Evolutionary conservation across 35 echinoderm and acorn worm species (phyloP), one percentile per base, ranked within the genome.

Genomic region (Holothuria glaberrima): DNA sequence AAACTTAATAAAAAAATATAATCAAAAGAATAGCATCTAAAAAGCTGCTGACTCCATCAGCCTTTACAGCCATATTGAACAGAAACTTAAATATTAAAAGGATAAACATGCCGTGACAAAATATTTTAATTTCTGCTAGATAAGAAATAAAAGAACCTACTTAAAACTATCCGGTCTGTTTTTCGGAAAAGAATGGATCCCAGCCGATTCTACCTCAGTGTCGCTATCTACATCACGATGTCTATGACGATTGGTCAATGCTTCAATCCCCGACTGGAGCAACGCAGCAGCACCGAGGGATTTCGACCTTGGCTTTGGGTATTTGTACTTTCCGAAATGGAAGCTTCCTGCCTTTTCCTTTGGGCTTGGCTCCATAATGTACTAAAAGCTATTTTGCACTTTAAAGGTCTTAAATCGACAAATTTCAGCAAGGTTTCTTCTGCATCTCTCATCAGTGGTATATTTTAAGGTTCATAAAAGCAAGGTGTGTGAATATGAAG

Each of bases 91-190:
- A 46, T 10, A 46, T 10, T 46, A 46, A 54, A 54, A 54, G 1
- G 12, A 5, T 14, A 54, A 5, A 14, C 13, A 54, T 9, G 7
- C 36, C 2, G 7, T 41, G 36, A 41, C 36, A 41, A 41, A 41
- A 41, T 41, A 41, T 54, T 5, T 9, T 14, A 54, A 5, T 14
- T 14, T 5, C 12, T 5, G 3, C 50, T 54, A 54, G 16, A 14
- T 5, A 9, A 54, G 21, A 69, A 33, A 25, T 13, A 25, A 32
- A 26, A n/a, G 9, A 28, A 94, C 93, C 30, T 94, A 94, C 93
- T 94, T 94, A 75, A 94, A 94, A 61, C 93, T 94, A 45, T 91
- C 93, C 14, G 93, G 93, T 56, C 93, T 86, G 93, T 91, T 86
- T 5, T 34, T 28, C 20, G 68, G 80, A 22, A 84, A 87, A 20